Conservation (phyloP, 2,113 vertebrate species). For the Typhlomys cinereus region DNA sequence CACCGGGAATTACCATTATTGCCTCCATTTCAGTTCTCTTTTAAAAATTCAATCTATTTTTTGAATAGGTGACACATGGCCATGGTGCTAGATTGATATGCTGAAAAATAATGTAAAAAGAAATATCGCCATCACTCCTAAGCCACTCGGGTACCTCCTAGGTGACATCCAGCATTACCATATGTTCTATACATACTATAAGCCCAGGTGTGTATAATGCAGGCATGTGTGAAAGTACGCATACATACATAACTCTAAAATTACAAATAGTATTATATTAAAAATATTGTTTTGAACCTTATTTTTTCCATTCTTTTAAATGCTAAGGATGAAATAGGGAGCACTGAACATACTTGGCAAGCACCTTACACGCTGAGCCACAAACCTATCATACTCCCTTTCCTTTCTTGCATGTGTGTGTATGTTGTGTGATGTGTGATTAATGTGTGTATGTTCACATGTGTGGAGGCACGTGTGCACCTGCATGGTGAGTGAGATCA, state of each 20-base stretch:
- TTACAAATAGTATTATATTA: not conserved
- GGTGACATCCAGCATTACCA: not conserved
- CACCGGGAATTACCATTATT: not conserved
- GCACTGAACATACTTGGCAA: not conserved
- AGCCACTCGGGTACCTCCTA: not conserved
- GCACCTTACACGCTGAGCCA: not conserved
- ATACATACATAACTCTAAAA: not conserved
- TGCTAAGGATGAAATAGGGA: not conserved
- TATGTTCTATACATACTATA: not conserved
- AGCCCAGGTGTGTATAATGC: not conserved
- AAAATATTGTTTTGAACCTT: not conserved
- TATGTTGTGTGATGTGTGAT: too few relatives aligned
- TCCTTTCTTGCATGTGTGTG: too few relatives aligned
- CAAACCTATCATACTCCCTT: not conserved
- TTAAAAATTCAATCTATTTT: not conserved
- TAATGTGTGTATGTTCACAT: too few relatives aligned
- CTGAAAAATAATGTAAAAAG: slow-evolving; percentile 7
- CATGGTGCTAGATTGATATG: not conserved
- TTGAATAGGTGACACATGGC: not conserved
- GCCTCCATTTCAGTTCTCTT: not conserved
- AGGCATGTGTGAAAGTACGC: too few relatives aligned
- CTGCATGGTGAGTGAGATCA: too few relatives aligned
- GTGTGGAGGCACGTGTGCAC: too few relatives aligned
- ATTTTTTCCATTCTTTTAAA: not conserved
- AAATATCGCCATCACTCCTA: not conserved